These are phyloP conservation scores for Philopotamus ludificatus DNA, from an alignment of 1,140 invertebrate species.

Conservation along the genomic window DNA sequence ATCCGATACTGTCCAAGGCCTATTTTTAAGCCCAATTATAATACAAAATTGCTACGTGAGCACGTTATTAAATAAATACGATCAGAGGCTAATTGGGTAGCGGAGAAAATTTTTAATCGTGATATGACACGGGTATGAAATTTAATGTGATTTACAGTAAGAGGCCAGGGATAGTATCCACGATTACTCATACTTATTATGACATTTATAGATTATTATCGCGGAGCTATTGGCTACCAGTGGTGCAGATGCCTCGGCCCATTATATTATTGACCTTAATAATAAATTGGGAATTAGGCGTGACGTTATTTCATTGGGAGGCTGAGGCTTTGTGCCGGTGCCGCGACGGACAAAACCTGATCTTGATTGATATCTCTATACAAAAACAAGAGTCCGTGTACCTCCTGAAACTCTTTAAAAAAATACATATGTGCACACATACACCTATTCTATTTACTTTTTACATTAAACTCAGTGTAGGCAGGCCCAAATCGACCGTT, in stretches of 20 bases:
- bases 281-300: slow-evolving; percentile 35
- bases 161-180: too few species aligned
- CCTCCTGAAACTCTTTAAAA: slow-evolving; percentile 5
- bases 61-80: too few species aligned
- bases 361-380: slow-evolving; percentile 37
- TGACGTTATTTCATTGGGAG: slow-evolving; percentile 28
- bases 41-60: too few species aligned
- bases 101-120: too few species aligned
- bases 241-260: slow-evolving; percentile 3
- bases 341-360: slow-evolving; percentile 11
- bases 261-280: slow-evolving; percentile 33
- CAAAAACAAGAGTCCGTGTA: slow-evolving; percentile 12
- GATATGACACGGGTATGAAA: too few species aligned
- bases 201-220: background rate
- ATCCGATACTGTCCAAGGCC: too few species aligned
- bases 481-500: slow-evolving; percentile 4
- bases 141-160: too few species aligned
- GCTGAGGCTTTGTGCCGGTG: background rate
- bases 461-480: background rate
- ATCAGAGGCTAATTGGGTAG: too few species aligned
- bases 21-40: too few species aligned
- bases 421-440: background rate
- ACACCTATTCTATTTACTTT: background rate
- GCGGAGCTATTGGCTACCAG: background rate
- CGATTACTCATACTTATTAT: background rate